Evolutionary conservation across 92 coral and sea anemone genomes (phyloP).

Genomic region (Zoanthus gigantus): DNA sequence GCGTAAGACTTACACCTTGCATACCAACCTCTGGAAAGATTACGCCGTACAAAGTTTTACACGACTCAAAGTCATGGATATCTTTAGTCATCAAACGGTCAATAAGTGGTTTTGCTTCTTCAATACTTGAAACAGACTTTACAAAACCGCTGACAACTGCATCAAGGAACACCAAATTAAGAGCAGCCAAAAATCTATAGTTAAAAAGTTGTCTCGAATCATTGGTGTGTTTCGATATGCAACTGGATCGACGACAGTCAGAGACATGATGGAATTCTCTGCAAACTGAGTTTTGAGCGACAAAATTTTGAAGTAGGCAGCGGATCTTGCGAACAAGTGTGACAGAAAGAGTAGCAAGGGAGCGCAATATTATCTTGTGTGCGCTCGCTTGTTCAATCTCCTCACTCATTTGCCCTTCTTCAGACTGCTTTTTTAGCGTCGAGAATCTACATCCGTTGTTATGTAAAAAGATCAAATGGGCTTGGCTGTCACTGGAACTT

Average conservation of each 20-base stretch:
- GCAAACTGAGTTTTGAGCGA: slow-evolving; percentile 28
- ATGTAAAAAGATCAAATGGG: slow-evolving; percentile 21
- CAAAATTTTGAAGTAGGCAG: slow-evolving; percentile 9
- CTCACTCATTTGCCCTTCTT: not conserved
- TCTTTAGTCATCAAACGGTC: slow-evolving; percentile 21
- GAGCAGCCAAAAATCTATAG: slow-evolving; percentile 62
- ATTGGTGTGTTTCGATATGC: slow-evolving; percentile 53
- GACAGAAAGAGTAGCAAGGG: slow-evolving; percentile 2
- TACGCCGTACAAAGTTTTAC: slow-evolving; percentile 40
- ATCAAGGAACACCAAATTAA: slow-evolving; percentile 67
- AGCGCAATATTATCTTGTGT: not conserved
- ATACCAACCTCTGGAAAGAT: slow-evolving; percentile 43
- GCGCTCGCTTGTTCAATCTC: not conserved
- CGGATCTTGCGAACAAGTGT: slow-evolving; percentile 28
- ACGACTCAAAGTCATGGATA: slow-evolving; percentile 36
- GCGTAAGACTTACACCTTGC: slow-evolving; percentile 21
- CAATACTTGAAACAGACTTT: not conserved
- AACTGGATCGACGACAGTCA: slow-evolving; percentile 22
- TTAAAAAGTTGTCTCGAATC: slow-evolving; percentile 53
- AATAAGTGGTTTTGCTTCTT: slow-evolving; percentile 19
- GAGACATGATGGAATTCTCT: slow-evolving; percentile 30
- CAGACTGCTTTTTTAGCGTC: not conserved
- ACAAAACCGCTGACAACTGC: slow-evolving; percentile 57
- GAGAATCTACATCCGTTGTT: slow-evolving; percentile 14
- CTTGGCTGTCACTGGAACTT: slow-evolving; percentile 26